These are phyloP conservation scores for Rhaphigaster nebulosa DNA, from an alignment of 2,888 invertebrate species.

Conservation along the genomic window DNA sequence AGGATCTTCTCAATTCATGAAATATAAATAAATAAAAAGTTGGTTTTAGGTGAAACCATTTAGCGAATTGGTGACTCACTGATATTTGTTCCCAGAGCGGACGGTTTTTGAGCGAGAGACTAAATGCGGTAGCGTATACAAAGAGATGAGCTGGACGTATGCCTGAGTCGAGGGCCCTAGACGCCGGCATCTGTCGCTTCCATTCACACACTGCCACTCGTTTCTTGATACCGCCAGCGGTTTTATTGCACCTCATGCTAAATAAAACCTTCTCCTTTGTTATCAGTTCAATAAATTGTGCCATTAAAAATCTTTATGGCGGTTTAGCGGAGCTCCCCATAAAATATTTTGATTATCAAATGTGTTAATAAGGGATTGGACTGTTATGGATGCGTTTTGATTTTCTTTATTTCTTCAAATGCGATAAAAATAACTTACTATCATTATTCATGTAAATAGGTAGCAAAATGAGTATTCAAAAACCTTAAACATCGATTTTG, in stretches of 20 bases:
- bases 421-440: too few species aligned
- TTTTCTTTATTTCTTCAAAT: background rate
- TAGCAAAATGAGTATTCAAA: too few species aligned
- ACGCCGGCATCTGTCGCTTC: slow-evolving; percentile 1
- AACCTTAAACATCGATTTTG: too few species aligned
- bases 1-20: too few species aligned
- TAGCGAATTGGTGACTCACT: background rate
- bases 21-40: background rate
- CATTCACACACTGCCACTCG: slow-evolving; percentile 29
- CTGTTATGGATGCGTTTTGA: background rate
- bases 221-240: slow-evolving; percentile 1
- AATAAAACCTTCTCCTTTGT: slow-evolving; percentile 4
- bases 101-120: background rate
- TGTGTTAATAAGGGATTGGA: background rate
- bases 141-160: slow-evolving; percentile 9
- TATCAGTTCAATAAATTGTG: slow-evolving; percentile 8
- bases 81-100: background rate
- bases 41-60: background rate
- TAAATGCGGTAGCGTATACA: background rate
- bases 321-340: background rate
- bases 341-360: background rate
- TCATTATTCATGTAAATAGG: too few species aligned
- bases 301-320: background rate
- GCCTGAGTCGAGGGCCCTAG: slow-evolving; percentile 1
- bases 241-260: slow-evolving; percentile 38